These are phyloP conservation scores for Cheumatopsyche charites DNA, from an alignment of 1,140 invertebrate genomes.

Conservation along the genomic window DNA sequence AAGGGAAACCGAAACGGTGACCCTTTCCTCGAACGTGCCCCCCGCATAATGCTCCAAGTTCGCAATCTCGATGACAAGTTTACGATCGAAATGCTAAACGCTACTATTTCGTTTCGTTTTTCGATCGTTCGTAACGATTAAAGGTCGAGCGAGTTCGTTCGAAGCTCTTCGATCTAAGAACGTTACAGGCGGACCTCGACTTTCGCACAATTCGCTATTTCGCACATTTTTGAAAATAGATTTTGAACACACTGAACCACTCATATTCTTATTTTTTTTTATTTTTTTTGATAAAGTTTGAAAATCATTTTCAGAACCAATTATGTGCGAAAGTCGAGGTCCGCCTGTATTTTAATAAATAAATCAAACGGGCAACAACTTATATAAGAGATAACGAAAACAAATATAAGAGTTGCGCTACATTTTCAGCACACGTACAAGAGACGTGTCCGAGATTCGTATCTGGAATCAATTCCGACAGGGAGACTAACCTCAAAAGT, in stretches of 20 bases:
- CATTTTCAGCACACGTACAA: background rate
- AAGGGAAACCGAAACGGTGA: conserved; percentile 14
- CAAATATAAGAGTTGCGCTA: background rate
- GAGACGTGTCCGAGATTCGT: conserved; percentile 16
- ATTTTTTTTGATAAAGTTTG: background rate
- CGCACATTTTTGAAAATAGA: background rate
- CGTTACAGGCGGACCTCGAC: background rate
- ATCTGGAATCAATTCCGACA: conserved; percentile 2
- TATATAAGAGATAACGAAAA: background rate
- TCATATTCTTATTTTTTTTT: background rate
- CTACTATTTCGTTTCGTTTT: background rate
- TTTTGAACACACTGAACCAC: too few relatives aligned
- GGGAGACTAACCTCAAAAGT: background rate
- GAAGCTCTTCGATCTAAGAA: background rate
- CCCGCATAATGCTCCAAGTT: background rate
- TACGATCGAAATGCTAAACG: background rate
- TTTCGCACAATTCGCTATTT: background rate
- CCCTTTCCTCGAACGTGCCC: conserved; percentile 8
- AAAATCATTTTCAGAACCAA: background rate
- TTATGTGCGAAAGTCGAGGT: too few relatives aligned
- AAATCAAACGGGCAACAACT: background rate
- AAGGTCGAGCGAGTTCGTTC: background rate
- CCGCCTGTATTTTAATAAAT: too few relatives aligned
- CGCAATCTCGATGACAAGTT: conserved; percentile 14
- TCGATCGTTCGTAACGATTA: too few relatives aligned